Evolutionary conservation across 2,113 vertebrate genomes (phyloP).

Genomic region (Sciurus niger): DNA sequence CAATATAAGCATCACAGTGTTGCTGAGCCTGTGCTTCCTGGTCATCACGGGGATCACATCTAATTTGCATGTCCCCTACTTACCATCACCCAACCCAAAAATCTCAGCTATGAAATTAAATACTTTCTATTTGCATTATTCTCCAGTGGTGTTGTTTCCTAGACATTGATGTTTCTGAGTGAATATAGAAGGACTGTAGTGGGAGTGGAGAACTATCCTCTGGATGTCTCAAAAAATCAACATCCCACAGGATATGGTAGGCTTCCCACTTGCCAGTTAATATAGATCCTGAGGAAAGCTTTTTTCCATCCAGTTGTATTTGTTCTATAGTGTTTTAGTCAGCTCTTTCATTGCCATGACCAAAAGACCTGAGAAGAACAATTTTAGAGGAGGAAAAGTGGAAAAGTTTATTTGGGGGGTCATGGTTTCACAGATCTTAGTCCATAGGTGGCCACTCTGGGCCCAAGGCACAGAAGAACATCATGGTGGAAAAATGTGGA

Average conservation of each 20-base stretch:
- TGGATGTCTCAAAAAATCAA: not conserved
- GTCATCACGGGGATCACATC: not conserved
- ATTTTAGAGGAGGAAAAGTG: no score
- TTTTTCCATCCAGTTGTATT: not conserved
- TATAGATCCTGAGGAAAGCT: not conserved
- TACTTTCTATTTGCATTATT: slow-evolving; percentile 14
- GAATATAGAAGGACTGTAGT: not conserved
- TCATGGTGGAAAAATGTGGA: no score
- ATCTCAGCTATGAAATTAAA: not conserved
- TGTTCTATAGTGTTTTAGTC: not conserved
- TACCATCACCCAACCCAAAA: not conserved
- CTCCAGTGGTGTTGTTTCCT: not conserved
- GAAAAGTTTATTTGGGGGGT: no score
- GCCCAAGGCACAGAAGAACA: no score
- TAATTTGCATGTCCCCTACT: not conserved
- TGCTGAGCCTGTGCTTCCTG: not conserved
- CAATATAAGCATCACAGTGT: not conserved
- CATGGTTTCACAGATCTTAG: no score
- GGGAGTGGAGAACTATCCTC: not conserved
- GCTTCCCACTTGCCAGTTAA: not conserved
- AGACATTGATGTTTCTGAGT: not conserved
- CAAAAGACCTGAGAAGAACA: no score
- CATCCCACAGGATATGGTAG: not conserved
- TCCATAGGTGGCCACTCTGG: no score
- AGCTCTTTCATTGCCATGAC: no score